Percentiles rank a stretch among this genome's conserved stretches.
phyloP scores from a whole-genome alignment of 2,888 invertebrate genomes.

The Macrostomum cliftonense region DNA sequence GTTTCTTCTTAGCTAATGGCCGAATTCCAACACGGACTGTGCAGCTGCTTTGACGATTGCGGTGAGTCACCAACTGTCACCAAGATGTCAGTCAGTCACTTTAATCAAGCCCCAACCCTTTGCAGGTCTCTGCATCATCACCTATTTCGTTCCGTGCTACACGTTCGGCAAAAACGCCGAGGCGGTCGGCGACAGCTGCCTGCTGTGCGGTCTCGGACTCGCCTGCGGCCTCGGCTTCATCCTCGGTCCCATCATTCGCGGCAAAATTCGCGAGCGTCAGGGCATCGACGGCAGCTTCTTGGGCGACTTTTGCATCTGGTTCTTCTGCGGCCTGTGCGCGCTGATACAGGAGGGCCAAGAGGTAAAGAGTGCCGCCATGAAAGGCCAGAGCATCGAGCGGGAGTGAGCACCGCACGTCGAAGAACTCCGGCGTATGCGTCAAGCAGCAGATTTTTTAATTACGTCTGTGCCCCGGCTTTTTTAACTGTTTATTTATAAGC shows the following conservation, averaged over 20 bases:
- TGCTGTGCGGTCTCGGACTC: background rate
- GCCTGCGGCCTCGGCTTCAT: background rate
- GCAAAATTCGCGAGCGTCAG: background rate
- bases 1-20: too few relatives aligned
- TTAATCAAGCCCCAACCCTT: background rate
- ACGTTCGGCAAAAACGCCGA: background rate
- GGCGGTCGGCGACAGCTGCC: background rate
- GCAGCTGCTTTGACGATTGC: constrained; percentile 2
- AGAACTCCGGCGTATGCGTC: too few relatives aligned
- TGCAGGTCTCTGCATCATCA: background rate
- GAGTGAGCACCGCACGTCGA: too few relatives aligned
- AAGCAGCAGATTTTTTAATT: too few relatives aligned
- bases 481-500: too few relatives aligned
- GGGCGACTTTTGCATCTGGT: background rate
- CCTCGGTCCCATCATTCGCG: background rate
- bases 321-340: background rate
- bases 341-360: background rate
- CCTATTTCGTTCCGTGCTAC: background rate
- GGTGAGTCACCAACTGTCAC: background rate
- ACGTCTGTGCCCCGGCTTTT: too few relatives aligned
- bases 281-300: background rate
- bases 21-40: background rate
- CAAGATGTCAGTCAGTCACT: too few relatives aligned
- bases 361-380: too few relatives aligned
- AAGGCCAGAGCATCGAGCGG: too few relatives aligned